Evolutionary conservation across 2,113 vertebrate genomes (phyloP), one percentile per base, ranked within the genome.

Genomic region (Columba livia): DNA sequence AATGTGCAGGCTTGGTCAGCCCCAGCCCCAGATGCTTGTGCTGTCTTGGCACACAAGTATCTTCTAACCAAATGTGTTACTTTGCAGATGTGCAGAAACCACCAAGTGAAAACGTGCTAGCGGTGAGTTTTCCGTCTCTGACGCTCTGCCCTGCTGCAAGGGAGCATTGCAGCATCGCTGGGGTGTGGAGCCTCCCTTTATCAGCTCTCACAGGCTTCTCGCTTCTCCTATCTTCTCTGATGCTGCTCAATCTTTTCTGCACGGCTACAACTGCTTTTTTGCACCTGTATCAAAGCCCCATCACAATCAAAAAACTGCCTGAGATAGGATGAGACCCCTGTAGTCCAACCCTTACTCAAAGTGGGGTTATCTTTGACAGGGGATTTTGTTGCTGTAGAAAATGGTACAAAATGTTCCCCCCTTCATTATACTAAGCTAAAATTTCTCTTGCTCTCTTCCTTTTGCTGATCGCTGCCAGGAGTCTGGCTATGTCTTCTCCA

Each of bases 71-170:
- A 87, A 29, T 0, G 4, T 85, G 19, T 97, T 96, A 42, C 51
- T 87, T 96, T 92, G 78, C 95, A 97, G 97, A 47, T 85, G 78
- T 40, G 40, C 67, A 73, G 79, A 95, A 93, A 89, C 67, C 83
- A 64, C 83, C 5, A 6, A 73, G 53, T 72, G 91, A 93, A 95
- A 96, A 94, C 2, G 4, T 2, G 4, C 51, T 32, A 56, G 75
- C 0, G 89, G 96, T 97, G 89, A 97, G 97, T 96, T 79, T 69
- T 89, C 56, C 0, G 0, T 56, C 31, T 70, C 66, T 42, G 51
- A 58, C 4, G 3, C 44, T 20, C 53, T 67, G 25, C 19, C 0
- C 1, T 44, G 44, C 51, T 93, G 65, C 48, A 72, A 58, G 54
- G 84, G 58, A 85, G 74, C 65, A 34, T 42, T 0, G 0, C 15